phyloP scores from a whole-genome alignment of 1,140 invertebrate genomes.

The Scaptomyza graminum region DNA sequence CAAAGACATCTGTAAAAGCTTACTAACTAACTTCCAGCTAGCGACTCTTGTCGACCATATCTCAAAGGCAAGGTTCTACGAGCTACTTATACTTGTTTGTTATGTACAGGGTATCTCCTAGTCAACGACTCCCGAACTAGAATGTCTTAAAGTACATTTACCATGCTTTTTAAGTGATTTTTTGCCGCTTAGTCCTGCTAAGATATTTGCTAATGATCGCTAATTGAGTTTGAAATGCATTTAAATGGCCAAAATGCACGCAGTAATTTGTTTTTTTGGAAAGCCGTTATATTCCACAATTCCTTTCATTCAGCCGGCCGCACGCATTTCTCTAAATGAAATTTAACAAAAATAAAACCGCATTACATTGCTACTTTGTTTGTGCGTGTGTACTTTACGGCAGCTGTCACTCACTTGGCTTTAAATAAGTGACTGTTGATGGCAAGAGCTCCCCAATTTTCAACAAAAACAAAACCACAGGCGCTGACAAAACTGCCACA shows the following conservation, averaged over 20 bases:
- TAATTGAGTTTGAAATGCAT: slow-evolving; percentile 79
- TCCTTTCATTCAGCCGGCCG: slow-evolving; percentile 35
- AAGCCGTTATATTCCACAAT: slow-evolving; percentile 15
- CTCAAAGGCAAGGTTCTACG: too few relatives aligned
- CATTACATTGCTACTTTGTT: slow-evolving; percentile 14
- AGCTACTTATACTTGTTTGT: neutral
- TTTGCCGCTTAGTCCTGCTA: slow-evolving; percentile 38
- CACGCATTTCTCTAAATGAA: slow-evolving; percentile 69
- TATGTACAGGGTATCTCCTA: neutral
- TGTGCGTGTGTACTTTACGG: slow-evolving; percentile 30
- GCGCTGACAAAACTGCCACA: slow-evolving; percentile 71
- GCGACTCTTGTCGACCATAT: too few relatives aligned
- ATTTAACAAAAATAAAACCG: slow-evolving; percentile 69
- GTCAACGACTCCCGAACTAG: neutral
- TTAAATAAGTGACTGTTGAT: slow-evolving; percentile 78
- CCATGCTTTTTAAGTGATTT: slow-evolving; percentile 65
- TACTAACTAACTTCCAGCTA: too few relatives aligned
- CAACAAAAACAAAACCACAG: slow-evolving; percentile 31
- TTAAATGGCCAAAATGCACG: slow-evolving; percentile 64
- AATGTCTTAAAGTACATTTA: slow-evolving; percentile 15
- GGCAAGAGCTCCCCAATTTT: slow-evolving; percentile 65
- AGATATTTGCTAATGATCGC: slow-evolving; percentile 78
- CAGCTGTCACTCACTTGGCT: slow-evolving; percentile 73
- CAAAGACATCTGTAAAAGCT: too few relatives aligned
- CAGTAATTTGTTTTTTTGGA: slow-evolving; percentile 17